Evolutionary conservation across 2,888 invertebrate genomes (phyloP).

Genomic region (Priocnemis perturbator): DNA sequence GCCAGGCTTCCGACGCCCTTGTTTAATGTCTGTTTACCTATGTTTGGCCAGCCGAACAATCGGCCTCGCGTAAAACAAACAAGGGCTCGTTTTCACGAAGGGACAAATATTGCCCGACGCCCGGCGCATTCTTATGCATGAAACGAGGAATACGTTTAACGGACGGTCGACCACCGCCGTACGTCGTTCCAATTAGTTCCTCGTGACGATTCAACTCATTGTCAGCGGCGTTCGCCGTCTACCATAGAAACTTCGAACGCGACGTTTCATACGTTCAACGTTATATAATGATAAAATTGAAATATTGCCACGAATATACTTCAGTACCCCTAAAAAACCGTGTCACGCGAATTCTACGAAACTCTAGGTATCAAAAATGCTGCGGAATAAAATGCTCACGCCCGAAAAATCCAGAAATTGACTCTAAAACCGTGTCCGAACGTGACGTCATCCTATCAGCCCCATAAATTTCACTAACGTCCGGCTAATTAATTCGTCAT

Average conservation of each 20-base stretch:
- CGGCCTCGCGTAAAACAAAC: slow-evolving; percentile 46
- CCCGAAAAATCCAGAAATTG: no score
- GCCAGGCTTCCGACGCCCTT: slow-evolving; percentile 40
- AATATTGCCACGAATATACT: no score
- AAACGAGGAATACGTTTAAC: slow-evolving; percentile 11
- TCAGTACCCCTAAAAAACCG: no score
- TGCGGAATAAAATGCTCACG: no score
- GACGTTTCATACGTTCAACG: no score
- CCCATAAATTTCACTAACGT: not conserved
- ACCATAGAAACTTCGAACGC: no score
- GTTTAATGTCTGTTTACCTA: slow-evolving; percentile 44
- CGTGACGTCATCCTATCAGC: no score
- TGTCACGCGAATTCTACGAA: no score
- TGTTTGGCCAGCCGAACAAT: slow-evolving; percentile 40
- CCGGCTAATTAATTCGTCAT: not conserved
- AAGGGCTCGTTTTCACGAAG: slow-evolving; percentile 35
- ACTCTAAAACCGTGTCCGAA: no score
- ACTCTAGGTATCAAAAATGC: no score
- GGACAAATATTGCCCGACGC: slow-evolving; percentile 19
- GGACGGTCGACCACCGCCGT: not conserved
- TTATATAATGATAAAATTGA: no score
- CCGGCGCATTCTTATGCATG: slow-evolving; percentile 13
- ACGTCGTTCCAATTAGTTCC: slow-evolving; percentile 1
- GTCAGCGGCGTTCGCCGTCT: no score
- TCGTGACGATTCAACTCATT: slow-evolving; percentile 4